Evolutionary conservation across 2,888 invertebrate species (phyloP).

Genomic region (Thecocarcelia acutangulata): DNA sequence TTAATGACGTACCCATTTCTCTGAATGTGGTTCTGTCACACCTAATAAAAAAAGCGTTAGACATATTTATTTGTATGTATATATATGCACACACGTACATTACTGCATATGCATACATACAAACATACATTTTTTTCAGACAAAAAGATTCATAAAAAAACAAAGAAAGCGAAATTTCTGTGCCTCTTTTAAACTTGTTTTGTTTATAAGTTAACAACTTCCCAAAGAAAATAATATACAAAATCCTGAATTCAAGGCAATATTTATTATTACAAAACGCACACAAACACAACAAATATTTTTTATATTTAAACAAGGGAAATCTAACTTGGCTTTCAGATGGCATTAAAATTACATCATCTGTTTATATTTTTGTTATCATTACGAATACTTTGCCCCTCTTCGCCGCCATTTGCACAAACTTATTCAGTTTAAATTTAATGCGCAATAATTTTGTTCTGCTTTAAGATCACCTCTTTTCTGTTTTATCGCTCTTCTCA

Average conservation of each 20-base stretch:
- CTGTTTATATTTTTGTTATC: conserved; percentile 41
- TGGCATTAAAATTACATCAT: conserved; percentile 46
- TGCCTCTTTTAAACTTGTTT: conserved; percentile 37
- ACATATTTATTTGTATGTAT: background rate
- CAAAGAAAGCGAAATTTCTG: conserved; percentile 62
- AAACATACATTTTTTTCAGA: background rate
- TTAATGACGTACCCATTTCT: no score
- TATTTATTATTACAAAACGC: conserved; percentile 29
- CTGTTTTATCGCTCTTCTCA: conserved; percentile 35
- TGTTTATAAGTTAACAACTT: background rate
- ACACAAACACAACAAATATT: background rate
- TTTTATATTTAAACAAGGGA: conserved; percentile 1
- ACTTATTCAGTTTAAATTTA: conserved; percentile 26
- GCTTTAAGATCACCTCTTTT: conserved; percentile 52
- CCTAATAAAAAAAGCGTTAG: background rate
- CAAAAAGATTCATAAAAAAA: background rate
- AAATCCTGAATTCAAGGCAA: conserved; percentile 43
- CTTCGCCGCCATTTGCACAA: background rate
- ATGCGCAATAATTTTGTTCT: conserved; percentile 57
- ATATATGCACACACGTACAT: background rate
- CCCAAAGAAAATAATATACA: background rate
- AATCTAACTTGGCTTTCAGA: conserved; percentile 47
- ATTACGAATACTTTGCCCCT: background rate
- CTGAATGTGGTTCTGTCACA: background rate
- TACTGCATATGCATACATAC: no score